phyloP scores from a whole-genome alignment of 2,797 vertebrate species.

The Acipenser transmontanus region DNA sequence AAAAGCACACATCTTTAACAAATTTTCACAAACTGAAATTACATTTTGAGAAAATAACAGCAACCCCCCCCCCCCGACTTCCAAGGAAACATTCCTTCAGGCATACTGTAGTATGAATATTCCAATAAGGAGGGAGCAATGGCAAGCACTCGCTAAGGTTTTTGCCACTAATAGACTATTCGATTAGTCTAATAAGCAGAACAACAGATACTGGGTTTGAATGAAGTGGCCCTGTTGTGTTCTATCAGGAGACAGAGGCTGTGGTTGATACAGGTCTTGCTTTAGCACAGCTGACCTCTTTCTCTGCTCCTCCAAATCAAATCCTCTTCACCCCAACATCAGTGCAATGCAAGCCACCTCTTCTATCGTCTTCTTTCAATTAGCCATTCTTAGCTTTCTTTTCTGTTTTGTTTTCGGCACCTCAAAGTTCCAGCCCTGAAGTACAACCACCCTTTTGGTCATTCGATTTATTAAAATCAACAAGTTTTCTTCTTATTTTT shows the following conservation, averaged over 20 bases:
- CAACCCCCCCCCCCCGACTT: too few relatives aligned
- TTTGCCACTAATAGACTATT: too few relatives aligned
- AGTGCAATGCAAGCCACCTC: constrained; percentile 55
- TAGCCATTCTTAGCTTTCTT: constrained; percentile 4
- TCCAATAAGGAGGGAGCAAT: too few relatives aligned
- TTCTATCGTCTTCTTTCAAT: not conserved
- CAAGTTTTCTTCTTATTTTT: constrained; percentile 26
- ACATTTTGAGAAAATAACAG: too few relatives aligned
- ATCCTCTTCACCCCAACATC: constrained; percentile 75
- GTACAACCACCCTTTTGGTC: constrained; percentile 66
- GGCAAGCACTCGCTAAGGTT: too few relatives aligned
- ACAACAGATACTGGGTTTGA: constrained; percentile 26
- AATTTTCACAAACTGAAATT: too few relatives aligned
- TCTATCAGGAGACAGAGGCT: constrained; percentile 11
- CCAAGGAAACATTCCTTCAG: too few relatives aligned
- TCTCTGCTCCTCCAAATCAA: constrained; percentile 63
- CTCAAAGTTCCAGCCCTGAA: constrained; percentile 81
- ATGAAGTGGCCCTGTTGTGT: not conserved
- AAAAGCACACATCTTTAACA: too few relatives aligned
- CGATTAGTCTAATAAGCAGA: constrained; percentile 22
- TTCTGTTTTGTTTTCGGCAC: constrained; percentile 45
- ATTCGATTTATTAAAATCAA: constrained; percentile 52
- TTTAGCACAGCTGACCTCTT: constrained; percentile 49
- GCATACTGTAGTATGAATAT: too few relatives aligned
- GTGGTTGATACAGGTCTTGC: constrained; percentile 39